A percentile compares a stretch with the other conserved stretches of the same genome.
Conservation (phyloP, 1,140 invertebrate genomes). For the Rhopalosiphum maidis region DNA sequence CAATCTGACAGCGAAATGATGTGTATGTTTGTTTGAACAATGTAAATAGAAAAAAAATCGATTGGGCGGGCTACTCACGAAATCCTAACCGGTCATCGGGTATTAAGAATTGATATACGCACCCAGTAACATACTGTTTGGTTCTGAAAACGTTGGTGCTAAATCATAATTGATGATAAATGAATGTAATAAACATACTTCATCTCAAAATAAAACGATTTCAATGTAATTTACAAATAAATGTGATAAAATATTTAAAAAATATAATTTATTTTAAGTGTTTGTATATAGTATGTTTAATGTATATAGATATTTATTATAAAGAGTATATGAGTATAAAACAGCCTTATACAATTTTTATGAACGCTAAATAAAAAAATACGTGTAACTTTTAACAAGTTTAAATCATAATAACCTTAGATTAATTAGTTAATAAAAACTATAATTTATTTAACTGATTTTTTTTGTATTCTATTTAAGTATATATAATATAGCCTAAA, state of each 20-base stretch:
- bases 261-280: neutral
- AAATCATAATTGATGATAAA: conserved; percentile 1
- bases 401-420: neutral
- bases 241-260: neutral
- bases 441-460: neutral
- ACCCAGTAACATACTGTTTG: neutral
- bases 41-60: conserved; percentile 51
- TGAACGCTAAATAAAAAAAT: neutral
- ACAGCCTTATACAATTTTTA: neutral
- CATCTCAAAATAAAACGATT: neutral
- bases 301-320: neutral
- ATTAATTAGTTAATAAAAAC: neutral
- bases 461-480: neutral
- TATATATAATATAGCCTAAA: neutral
- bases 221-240: neutral
- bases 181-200: conserved; percentile 1
- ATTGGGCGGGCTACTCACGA: conserved; percentile 51
- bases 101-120: neutral
- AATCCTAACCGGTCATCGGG: conserved; percentile 36
- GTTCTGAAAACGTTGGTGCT: neutral
- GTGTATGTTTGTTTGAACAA: conserved; percentile 47
- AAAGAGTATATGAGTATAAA: neutral
- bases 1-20: conserved; percentile 43
- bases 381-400: neutral
- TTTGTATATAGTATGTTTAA: neutral